These are phyloP conservation scores for Suncus etruscus DNA, from an alignment of 2,113 vertebrate species.

Conservation along the genomic window DNA sequence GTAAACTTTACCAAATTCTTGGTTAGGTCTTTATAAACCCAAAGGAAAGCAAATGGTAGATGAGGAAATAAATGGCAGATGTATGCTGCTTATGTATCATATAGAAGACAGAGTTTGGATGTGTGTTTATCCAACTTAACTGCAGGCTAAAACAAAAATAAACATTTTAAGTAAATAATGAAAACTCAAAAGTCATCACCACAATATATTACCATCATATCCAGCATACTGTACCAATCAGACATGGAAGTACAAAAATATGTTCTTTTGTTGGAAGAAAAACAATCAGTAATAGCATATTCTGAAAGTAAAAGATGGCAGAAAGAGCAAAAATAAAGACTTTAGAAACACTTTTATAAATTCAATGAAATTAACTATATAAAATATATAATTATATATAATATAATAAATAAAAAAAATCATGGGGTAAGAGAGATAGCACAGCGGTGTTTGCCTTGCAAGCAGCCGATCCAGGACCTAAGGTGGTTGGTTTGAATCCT, in stretches of 20 bases:
- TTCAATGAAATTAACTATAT: not conserved
- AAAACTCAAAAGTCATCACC: not conserved
- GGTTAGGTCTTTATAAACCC: not conserved
- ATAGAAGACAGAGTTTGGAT: not conserved
- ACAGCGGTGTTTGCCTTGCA: too few relatives aligned
- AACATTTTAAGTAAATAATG: not conserved
- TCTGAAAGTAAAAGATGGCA: not conserved
- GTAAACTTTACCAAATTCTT: conserved; percentile 31
- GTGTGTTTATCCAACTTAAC: not conserved
- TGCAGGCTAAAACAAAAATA: not conserved
- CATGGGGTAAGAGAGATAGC: too few relatives aligned
- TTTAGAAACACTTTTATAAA: not conserved
- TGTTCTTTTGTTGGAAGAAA: not conserved
- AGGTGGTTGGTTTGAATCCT: too few relatives aligned
- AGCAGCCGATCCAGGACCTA: too few relatives aligned
- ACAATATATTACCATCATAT: not conserved
- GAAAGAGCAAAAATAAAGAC: not conserved
- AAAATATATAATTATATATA: too few relatives aligned
- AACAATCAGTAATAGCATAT: not conserved
- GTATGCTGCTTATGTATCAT: not conserved
- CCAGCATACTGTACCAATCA: not conserved
- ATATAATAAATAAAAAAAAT: not conserved
- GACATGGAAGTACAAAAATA: not conserved
- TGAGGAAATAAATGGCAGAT: not conserved
- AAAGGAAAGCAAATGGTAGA: not conserved